Conservation (phyloP, 2,113 vertebrate species). For the Oncorhynchus keta region DNA sequence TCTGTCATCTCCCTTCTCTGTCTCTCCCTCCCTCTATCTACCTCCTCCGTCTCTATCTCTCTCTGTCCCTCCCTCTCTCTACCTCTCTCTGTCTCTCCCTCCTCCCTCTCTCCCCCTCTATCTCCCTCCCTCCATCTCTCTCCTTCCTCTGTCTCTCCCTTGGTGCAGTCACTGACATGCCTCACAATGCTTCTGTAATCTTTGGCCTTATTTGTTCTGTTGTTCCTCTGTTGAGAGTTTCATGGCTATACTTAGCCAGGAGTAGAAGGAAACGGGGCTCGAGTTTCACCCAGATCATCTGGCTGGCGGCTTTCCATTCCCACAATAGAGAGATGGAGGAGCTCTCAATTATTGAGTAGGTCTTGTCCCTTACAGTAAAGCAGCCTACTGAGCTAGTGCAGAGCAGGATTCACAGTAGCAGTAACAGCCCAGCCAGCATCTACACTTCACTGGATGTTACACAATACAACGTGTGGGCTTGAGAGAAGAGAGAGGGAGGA, state of each 20-base stretch:
- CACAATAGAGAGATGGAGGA: constrained; percentile 45
- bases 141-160: background rate
- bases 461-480: no score
- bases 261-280: constrained; percentile 20
- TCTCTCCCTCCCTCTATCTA: no score
- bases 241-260: background rate
- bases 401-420: no score
- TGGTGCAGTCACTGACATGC: background rate
- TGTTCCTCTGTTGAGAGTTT: background rate
- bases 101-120: background rate
- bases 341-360: constrained; percentile 63
- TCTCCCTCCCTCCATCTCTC: background rate
- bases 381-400: background rate
- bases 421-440: no score
- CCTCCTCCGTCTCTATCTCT: no score
- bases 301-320: constrained; percentile 48
- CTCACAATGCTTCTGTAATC: background rate
- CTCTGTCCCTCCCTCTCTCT: background rate
- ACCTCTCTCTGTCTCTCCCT: background rate
- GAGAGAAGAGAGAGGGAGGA: no score
- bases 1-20: background rate
- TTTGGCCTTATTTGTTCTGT: background rate
- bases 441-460: no score
- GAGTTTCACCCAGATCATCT: constrained; percentile 53
- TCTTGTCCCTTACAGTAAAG: constrained; percentile 5